Base-by-base conservation (phyloP, 2,113 vertebrate species). In the Pogonocichla stellata region DNA sequence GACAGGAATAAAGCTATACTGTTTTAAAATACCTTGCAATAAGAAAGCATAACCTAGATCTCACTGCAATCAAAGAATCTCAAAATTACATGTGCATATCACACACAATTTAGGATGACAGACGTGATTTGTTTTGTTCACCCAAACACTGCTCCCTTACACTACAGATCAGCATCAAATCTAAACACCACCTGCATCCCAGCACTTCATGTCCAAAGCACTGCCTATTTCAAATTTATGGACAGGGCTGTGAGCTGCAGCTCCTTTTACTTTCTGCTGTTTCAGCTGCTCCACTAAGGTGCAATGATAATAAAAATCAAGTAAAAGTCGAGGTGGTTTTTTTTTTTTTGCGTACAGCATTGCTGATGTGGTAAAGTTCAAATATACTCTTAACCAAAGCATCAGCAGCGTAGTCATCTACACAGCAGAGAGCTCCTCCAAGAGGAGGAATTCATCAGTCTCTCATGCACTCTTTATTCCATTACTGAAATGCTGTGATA, bases 301-400 rank as follows among this genome's bases (percentile, higher is more conserved):
- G 51, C 14, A 45, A 72, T 14, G 13, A 80, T 57, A 69, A 70
- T 23, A 86, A 88, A 89, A 91, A 57, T 11, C 42, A 48, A 10
- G 13, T 33, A 40, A 13, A 80, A 61, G 47, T 57, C 0, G 0
- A 58, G 10, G 25, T 38, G 15, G 8, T 50, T 1, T 48, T 48
- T 48, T 3, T 18, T 18, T 50, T 51, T 75, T 33, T 62, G 19
- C 19, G 58, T 74, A 56, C 18, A 71, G 40, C 43, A 69, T 18
- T 70, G 31, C n/a, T 70, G 61, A 69, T 71, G 50, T 28, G 42
- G 25, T 40, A 28, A 88, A 77, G 45, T 77, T 80, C 75, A 88
- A 83, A 86, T 14, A 45, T 45, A 69, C 47, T 60, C 75, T 86
- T 86, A 80, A 86, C 36, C 42, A 33, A 14, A 20, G 4, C 29